A percentile compares a stretch with the other conserved stretches of the same genome.
These are phyloP conservation scores for Aricia agestis DNA, from an alignment of 1,140 invertebrate species.

Conservation along the genomic window DNA sequence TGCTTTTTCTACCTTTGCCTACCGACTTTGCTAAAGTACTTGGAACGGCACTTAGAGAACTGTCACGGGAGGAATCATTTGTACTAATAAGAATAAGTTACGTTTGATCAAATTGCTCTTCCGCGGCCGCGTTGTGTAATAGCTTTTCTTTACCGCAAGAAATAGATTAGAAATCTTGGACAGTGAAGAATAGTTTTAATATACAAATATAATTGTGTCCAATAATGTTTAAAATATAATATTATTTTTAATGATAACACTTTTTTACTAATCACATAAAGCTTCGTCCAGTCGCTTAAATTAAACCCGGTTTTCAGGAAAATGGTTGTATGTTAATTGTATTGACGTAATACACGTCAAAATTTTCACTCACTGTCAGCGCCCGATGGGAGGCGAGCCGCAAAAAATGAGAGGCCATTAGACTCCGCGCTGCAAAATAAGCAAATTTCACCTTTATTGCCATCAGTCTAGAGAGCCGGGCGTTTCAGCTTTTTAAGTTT, in stretches of 20 bases:
- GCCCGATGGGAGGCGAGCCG: conserved; percentile 35
- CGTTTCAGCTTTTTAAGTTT: conserved; percentile 46
- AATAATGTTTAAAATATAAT: no score
- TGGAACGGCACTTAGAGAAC: conserved; percentile 4
- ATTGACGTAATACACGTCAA: conserved; percentile 2
- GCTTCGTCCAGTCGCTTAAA: neutral
- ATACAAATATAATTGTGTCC: no score
- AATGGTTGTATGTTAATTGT: conserved; percentile 4
- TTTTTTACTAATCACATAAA: no score
- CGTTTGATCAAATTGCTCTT: neutral
- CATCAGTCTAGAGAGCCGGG: conserved; percentile 40
- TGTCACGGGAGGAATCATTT: conserved; percentile 4
- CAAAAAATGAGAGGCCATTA: conserved; percentile 43
- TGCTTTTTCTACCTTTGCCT: conserved; percentile 21
- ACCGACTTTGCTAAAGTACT: conserved; percentile 21
- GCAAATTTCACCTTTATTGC: conserved; percentile 44
- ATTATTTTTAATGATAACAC: no score
- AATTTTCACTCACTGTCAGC: conserved; percentile 27
- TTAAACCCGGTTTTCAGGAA: neutral
- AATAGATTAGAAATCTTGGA: no score
- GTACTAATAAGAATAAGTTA: conserved; percentile 12
- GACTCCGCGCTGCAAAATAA: conserved; percentile 43
- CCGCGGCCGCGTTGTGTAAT: neutral
- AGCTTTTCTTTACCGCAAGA: neutral
- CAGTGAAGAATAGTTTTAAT: no score